Evolutionary conservation across 2,113 vertebrate genomes (phyloP), one percentile per base, ranked within the genome.

Genomic region (Sinocyclocheilus grahami): DNA sequence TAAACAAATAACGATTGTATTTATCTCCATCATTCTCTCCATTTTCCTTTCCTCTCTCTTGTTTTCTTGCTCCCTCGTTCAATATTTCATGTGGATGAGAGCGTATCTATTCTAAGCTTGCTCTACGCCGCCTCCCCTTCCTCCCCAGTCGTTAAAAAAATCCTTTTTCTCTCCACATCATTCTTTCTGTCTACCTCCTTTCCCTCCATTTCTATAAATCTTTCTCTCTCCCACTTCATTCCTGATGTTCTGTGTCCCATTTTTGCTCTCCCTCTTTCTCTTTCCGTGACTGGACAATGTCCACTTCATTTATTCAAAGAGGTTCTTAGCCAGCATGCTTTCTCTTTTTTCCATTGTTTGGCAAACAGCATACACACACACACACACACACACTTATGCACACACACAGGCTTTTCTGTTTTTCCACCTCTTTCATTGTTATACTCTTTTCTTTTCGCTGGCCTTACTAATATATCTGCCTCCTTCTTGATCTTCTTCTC

Each of bases 21-120:
- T 95, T 95, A 93, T 95, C 94, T 95, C 92, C 92, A 95, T 95
- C 93, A 94, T 91, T 91, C 90, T 90, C 90, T 93, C 94, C 93
- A 94, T 95, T 95, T 94, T 93, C 93, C 86, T 91, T 80, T 53
- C 90, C 91, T 91, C 90, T 93, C 88, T 85, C 91, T 93, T 93
- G 91, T 93, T 92, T 94, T 95, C 92, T 74, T 77, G 89, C 93
- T 92, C 92, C 88, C 91, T 90, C 91, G 86, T 94, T 95, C 94
- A 95, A 95, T 95, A 95, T 95, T 95, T 95, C 94, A 95, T 95
- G 93, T 90, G 78, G 91, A 89, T 93, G 92, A 95, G 93, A 94
- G 94, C 90, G 86, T 88, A 92, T 94, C 95, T 95, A 95, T 95
- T 95, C 94, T 95, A 92, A 95, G 94, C 92, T 89, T 79, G 51